phyloP scores from a whole-genome alignment of 35 echinoderm and acorn worm species.

The Lytechinus variegatus region DNA sequence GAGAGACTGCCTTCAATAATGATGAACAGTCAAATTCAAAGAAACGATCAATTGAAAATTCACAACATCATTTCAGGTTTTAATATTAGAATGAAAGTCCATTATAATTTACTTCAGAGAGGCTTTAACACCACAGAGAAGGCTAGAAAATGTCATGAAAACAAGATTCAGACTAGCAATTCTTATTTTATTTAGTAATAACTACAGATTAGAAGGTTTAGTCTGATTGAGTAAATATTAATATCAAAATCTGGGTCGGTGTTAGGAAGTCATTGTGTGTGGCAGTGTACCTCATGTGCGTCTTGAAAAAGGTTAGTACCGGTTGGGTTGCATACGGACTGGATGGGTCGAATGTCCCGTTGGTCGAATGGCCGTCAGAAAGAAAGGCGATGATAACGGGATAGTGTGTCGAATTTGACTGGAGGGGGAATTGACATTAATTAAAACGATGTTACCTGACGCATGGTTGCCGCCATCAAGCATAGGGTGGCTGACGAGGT shows the following conservation, averaged over 20 bases:
- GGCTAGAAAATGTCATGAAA: too few species aligned
- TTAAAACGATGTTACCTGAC: slow-evolving; percentile 40
- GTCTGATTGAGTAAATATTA: too few species aligned
- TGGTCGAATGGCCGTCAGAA: background rate
- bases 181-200: background rate
- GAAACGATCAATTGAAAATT: too few species aligned
- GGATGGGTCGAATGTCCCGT: background rate
- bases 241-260: background rate
- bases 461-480: slow-evolving; percentile 15
- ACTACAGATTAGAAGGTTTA: background rate
- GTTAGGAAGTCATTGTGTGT: background rate
- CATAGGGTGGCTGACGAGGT: background rate
- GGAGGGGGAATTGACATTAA: slow-evolving; percentile 41
- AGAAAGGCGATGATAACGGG: background rate
- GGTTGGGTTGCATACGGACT: background rate
- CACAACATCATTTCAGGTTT: too few species aligned
- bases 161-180: background rate
- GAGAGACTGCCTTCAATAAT: too few species aligned
- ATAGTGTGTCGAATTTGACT: slow-evolving; percentile 3
- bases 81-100: too few species aligned
- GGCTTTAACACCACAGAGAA: too few species aligned
- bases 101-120: too few species aligned
- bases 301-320: background rate
- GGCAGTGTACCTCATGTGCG: background rate
- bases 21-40: too few species aligned